These are phyloP conservation scores for Chiloscyllium plagiosum DNA, from an alignment of 2,113 vertebrate genomes.

Conservation along the genomic window DNA sequence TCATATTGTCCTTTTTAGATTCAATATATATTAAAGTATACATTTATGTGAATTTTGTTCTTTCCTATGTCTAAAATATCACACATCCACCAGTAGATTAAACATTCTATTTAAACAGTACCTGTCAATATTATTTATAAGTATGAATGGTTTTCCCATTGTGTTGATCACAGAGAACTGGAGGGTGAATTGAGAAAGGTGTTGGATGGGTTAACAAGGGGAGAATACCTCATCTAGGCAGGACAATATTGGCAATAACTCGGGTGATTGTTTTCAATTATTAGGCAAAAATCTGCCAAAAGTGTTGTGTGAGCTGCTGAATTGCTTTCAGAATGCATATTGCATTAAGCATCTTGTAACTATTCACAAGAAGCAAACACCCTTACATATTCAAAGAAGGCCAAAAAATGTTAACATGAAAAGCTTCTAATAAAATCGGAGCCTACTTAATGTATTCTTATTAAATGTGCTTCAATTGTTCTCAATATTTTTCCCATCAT, in stretches of 20 bases:
- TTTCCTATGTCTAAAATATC: neutral
- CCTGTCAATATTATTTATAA: neutral
- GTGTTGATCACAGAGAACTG: neutral
- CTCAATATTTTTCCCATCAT: constrained; percentile 10
- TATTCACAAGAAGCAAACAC: neutral
- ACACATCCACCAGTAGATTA: neutral
- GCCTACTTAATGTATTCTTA: neutral
- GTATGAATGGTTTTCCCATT: neutral
- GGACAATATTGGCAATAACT: neutral
- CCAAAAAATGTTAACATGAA: neutral
- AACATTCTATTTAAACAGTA: neutral
- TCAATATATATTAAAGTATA: neutral
- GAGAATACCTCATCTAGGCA: too few species aligned
- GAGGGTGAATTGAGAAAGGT: neutral
- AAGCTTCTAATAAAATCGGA: neutral
- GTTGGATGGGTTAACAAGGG: neutral
- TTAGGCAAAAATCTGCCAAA: neutral
- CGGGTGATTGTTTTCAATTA: neutral
- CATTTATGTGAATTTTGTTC: neutral
- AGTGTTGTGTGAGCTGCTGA: neutral
- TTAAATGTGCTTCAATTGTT: neutral
- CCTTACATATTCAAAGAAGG: neutral
- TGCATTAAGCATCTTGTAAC: neutral
- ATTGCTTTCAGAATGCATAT: neutral
- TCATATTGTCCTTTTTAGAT: neutral